These are phyloP conservation scores for Botrylloides violaceus DNA, from an alignment of 23 tunicate genomes.

Conservation along the genomic window DNA sequence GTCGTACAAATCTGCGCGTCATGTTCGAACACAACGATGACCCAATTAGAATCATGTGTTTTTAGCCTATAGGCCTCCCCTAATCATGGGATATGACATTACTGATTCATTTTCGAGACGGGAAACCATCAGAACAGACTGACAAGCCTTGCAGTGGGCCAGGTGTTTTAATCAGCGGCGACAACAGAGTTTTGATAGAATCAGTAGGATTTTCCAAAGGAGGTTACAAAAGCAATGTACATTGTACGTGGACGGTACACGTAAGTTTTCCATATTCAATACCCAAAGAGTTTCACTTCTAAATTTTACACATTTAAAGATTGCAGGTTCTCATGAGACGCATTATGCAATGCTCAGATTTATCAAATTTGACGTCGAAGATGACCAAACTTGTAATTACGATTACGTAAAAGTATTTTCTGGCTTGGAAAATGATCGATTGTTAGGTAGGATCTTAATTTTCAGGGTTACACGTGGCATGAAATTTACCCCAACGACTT, in stretches of 20 bases:
- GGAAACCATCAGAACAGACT: constrained; percentile 1
- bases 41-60: too few species aligned
- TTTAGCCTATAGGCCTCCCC: too few species aligned
- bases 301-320: neutral
- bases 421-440: neutral
- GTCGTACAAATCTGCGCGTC: too few species aligned
- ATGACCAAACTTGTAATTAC: neutral
- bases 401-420: constrained; percentile 18
- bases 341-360: constrained; percentile 6
- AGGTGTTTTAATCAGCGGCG: constrained; percentile 1
- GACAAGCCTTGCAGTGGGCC: constrained; percentile 8
- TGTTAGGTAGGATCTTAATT: neutral
- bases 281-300: too few species aligned
- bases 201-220: neutral
- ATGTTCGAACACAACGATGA: too few species aligned
- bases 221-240: neutral
- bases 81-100: too few species aligned
- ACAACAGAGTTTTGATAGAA: neutral
- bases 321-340: constrained; percentile 2
- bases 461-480: neutral
- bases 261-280: too few species aligned
- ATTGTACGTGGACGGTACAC: constrained; percentile 3
- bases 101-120: too few species aligned
- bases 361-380: neutral
- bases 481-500: neutral